Evolutionary conservation across 2,797 vertebrate species (phyloP), one percentile per base, ranked within the genome.

Genomic region (Thamnophis elegans): DNA sequence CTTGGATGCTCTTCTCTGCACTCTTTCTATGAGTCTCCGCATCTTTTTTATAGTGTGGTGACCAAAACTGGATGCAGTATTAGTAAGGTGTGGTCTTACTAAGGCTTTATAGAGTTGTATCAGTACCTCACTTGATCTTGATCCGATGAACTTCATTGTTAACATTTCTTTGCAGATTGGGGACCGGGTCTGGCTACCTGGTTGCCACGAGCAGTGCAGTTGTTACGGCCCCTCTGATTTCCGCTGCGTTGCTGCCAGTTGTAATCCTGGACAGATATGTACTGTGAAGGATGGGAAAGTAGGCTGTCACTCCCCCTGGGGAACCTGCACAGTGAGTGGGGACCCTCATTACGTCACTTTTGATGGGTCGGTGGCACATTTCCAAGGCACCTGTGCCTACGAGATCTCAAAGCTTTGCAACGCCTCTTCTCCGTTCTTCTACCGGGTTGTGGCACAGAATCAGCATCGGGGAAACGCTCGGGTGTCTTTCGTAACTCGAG

Each of bases 351-450:
- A 98, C 96, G 54, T 95, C 92, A 97, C 97, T 0, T 98, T 98
- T 3, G 98, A 98, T 28, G 98, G 98, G n/a, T 97, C 96, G 0
- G 1, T 98, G 58, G 95, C 95, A 26, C 97, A 98, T 95, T 98
- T 97, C 94, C 96, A 98, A 96, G 98, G 98, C 25, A 97, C 98
- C 42, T 98, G 98, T 25, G 96, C 97, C 53, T 98, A 98, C 11
- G 88, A 97, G 92, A 95, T 98, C 55, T 59, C 97, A 1, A 86
- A 59, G 68, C 97, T 96, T 18, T 96, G 95, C 1, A 85, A 88
- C 5, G 2, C 28, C 28, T 73, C 90, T 36, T 25, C 55, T 22
- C 95, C 93, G 7, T 94, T 94, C 1, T 91, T 92, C 59, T 98
- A 97, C 89, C 93, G 62, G 1, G 95, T 97, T 8, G 95, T 95